Base-by-base conservation (phyloP, 2,797 vertebrate species). In the Lepilemur septentrionalis region DNA sequence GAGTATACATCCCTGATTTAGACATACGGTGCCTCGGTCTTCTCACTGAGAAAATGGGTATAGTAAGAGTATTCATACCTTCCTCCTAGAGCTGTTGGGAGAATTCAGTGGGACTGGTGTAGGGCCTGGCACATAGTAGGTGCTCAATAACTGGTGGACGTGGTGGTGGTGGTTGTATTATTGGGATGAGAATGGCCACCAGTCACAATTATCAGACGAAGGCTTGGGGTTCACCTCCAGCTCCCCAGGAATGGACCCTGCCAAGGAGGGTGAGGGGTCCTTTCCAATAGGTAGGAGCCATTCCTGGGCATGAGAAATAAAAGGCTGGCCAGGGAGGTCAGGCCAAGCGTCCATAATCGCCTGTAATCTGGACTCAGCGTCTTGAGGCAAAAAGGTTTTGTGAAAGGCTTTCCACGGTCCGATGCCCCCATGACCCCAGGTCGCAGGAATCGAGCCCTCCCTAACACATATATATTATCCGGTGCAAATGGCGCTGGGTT, bases 281-380 rank as follows among this genome's bases (percentile, higher is more conserved):
- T 81, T 63, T 59, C 73, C 35, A 57, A 18, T 0, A 2, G 28
- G 13, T 28, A 57, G 61, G 76, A 84, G 46, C 59, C n/a, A 14
- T 57, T 70, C 50, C 72, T 22, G 35, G 32, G 75, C 67, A 7
- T 4, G 43, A 79, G 76, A 86, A 82, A 92, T 25, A 72, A 76
- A 76, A 86, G 81, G 38, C 38, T 43, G n/a, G 38, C 50, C 0
- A 8, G 41, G 41, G 70, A 89, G 20, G 89, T 50, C 50, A 72
- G 76, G 87, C 91, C 35, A 75, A 76, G 86, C 0, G 0, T 85
- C 94, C 22, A 2, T 80, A 94, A 97, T 95, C 63, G 55, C 59
- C 94, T 84, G 72, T 98, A 97, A 98, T 98, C 97, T 97, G 97
- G 82, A 92, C 79, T 97, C 95, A 97, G 91, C 91, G 95, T 95